Evolutionary conservation across 2,113 vertebrate genomes (phyloP).

Genomic region (Phyllostomus hastatus): DNA sequence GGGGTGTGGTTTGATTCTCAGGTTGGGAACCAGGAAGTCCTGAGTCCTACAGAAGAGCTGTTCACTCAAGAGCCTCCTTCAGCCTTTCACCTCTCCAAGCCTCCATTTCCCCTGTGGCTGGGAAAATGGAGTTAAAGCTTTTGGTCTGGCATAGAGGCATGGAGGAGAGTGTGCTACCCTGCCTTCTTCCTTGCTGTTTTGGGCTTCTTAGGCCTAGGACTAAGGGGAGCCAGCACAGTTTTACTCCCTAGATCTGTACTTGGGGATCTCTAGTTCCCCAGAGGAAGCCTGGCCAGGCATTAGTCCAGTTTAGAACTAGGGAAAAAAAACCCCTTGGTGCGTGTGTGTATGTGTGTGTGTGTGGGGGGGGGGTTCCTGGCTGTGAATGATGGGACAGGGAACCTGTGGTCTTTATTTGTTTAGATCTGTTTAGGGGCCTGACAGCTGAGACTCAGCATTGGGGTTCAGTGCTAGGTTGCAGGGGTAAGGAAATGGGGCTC

Average conservation of each 20-base stretch:
- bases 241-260: conserved; percentile 20
- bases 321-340: neutral
- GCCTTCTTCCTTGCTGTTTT: conserved; percentile 22
- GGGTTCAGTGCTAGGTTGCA: neutral
- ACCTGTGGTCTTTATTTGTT: conserved; percentile 32
- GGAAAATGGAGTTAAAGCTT: conserved; percentile 49
- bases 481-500: neutral
- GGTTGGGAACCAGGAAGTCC: conserved; percentile 77
- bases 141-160: conserved; percentile 13
- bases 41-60: conserved; percentile 60
- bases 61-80: conserved; percentile 64
- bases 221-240: neutral
- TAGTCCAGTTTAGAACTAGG: neutral
- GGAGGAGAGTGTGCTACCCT: conserved; percentile 14
- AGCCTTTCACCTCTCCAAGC: conserved; percentile 53
- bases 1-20: conserved; percentile 70
- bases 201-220: neutral
- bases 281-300: conserved; percentile 3
- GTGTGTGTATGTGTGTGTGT: neutral
- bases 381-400: conserved; percentile 5
- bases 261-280: neutral
- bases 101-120: conserved; percentile 54
- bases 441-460: neutral
- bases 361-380: neutral
- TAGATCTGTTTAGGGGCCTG: conserved; percentile 11